Evolutionary conservation across 2,113 vertebrate species (phyloP).

Genomic region (Genyomyrus donnyi): DNA sequence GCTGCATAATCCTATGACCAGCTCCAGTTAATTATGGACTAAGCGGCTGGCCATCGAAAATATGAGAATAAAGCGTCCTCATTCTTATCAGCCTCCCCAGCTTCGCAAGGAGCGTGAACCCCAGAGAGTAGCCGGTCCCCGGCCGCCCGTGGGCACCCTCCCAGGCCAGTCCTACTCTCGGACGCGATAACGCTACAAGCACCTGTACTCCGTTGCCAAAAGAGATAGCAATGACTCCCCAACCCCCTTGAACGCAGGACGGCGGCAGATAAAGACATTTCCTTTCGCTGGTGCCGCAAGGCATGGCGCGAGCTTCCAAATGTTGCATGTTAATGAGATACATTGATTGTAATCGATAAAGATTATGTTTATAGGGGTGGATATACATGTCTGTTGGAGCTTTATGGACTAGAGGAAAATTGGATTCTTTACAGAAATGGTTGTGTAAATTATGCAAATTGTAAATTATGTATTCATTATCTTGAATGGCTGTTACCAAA

Average conservation of each 20-base stretch:
- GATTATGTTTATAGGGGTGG: background rate
- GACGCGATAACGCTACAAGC: background rate
- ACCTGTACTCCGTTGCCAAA: background rate
- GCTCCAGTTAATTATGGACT: background rate
- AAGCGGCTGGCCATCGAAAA: background rate
- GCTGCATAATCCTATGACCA: background rate
- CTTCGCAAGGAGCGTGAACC: background rate
- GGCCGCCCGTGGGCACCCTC: background rate
- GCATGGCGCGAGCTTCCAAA: background rate
- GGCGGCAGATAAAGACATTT: background rate
- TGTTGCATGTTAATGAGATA: background rate
- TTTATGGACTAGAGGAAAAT: background rate
- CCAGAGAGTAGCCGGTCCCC: background rate
- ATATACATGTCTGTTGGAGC: background rate
- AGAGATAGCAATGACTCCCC: background rate
- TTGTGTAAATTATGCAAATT: background rate
- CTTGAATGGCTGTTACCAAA: background rate
- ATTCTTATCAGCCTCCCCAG: constrained; percentile 14
- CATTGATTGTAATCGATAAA: background rate
- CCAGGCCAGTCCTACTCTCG: background rate
- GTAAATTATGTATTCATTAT: background rate
- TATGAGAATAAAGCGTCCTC: background rate
- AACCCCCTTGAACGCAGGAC: background rate
- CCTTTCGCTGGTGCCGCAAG: background rate
- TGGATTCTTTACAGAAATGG: background rate